Evolutionary conservation across 2,113 vertebrate genomes (phyloP), one percentile per base, ranked within the genome.

Genomic region (Melanostigma gelatinosum): DNA sequence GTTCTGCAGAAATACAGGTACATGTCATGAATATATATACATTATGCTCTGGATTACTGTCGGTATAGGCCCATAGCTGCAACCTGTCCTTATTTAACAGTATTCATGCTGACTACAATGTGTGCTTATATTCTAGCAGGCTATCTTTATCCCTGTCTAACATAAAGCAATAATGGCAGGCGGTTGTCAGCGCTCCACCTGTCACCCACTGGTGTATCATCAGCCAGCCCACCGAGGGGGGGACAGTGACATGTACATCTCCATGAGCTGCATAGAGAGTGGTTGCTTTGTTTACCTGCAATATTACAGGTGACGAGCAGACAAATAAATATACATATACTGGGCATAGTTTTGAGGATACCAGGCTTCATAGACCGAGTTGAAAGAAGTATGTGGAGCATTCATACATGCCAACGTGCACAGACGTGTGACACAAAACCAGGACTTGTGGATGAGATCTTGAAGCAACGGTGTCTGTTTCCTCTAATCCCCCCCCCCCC

Each of bases 371-470:
- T 50, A 52, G 62, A 75, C 29, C 29, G 9, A 36, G 36, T 61
- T 62, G 36, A 4, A 34, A 62, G 10, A 9, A 24, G 9, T 24
- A 5, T 71, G 46, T 79, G 52, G 29, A 76, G 40, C 52, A 72
- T 75, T 81, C 46, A 75, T 65, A 46, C 46, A 84, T 65, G 52
- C 40, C 48, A 74, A 36, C 61, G 66, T 82, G 63, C 64, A 77
- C 70, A 80, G 75, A 79, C 72, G 48, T 22, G 2, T 52, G 54
- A 65, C 75, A 87, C 76, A 69, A 73, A 84, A 75, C 70, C 70
- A 85, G 60, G 58, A 90, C 66, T 79, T 81, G 75, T 55, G 82
- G 79, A 85, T 67, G 69, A 82, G 76, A 78, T 87, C 58, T 65
- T 72, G 65, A 68, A 80, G 72, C 60, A 75, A 83, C 68, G 69